phyloP scores from a whole-genome alignment of 2,888 invertebrate genomes.

The Metellina segmentata region DNA sequence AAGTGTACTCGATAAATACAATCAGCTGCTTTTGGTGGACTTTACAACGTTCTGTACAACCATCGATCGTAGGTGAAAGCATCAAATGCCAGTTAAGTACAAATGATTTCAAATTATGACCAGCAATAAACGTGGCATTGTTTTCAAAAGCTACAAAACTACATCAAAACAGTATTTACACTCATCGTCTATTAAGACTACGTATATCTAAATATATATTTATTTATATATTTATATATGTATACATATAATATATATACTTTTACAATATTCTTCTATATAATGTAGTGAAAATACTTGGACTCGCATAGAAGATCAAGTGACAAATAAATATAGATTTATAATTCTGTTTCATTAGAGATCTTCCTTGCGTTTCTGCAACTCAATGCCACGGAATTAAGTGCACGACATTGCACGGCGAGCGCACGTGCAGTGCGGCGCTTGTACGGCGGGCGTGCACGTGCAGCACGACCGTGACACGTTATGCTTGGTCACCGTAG shows the following conservation, averaged over 20 bases:
- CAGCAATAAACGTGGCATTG: conserved; percentile 40
- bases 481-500: not conserved
- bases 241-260: conserved; percentile 62
- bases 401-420: conserved; percentile 6
- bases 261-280: conserved; percentile 71
- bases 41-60: conserved; percentile 16
- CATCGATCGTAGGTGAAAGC: not conserved
- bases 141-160: conserved; percentile 56
- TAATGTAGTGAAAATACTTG: conserved; percentile 72
- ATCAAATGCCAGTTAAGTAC: conserved; percentile 43
- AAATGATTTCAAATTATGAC: conserved; percentile 36
- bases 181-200: conserved; percentile 67
- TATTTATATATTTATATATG: conserved; percentile 63
- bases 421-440: not conserved
- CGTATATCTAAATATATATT: conserved; percentile 73
- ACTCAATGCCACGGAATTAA: conserved; percentile 28
- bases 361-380: conserved; percentile 10
- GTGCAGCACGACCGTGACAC: not conserved
- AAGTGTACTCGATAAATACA: not conserved
- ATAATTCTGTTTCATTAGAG: conserved; percentile 12
- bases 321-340: conserved; percentile 67
- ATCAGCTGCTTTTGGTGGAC: conserved; percentile 11
- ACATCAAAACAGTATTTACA: conserved; percentile 71
- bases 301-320: conserved; percentile 58
- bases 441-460: no score